Evolutionary conservation across 2,113 vertebrate genomes (phyloP).

Genomic region (Rhinichthys klamathensis): DNA sequence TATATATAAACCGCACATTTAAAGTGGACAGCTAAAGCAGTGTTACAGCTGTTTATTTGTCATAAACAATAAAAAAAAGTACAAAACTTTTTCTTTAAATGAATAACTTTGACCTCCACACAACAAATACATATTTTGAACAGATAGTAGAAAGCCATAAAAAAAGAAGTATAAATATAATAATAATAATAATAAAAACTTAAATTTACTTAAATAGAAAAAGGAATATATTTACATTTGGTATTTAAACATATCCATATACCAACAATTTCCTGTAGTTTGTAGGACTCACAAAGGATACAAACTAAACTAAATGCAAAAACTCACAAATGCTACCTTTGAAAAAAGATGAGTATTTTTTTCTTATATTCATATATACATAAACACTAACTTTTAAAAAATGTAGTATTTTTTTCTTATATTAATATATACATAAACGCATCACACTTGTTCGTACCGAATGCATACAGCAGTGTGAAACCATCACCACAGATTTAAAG

Average conservation of each 20-base stretch:
- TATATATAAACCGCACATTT: conserved; percentile 50
- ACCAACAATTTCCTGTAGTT: not conserved
- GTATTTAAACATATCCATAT: conserved; percentile 14
- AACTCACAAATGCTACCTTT: not conserved
- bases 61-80: not conserved
- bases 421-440: conserved; percentile 15
- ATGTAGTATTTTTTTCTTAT: not conserved
- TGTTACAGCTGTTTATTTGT: conserved; percentile 2
- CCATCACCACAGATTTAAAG: not conserved
- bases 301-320: not conserved
- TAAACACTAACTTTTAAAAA: not conserved
- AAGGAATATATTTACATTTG: conserved; percentile 20
- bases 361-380: conserved; percentile 19
- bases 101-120: not conserved
- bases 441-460: not conserved
- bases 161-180: conserved; percentile 53
- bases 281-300: not conserved
- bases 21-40: not conserved
- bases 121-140: not conserved
- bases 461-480: not conserved
- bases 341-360: not conserved
- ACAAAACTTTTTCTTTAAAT: not conserved
- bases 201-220: conserved; percentile 47
- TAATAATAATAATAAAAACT: conserved; percentile 44
- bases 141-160: conserved; percentile 42